These are phyloP conservation scores for Proctacanthus coquilletti DNA, from an alignment of 1,140 invertebrate genomes.

Conservation along the genomic window DNA sequence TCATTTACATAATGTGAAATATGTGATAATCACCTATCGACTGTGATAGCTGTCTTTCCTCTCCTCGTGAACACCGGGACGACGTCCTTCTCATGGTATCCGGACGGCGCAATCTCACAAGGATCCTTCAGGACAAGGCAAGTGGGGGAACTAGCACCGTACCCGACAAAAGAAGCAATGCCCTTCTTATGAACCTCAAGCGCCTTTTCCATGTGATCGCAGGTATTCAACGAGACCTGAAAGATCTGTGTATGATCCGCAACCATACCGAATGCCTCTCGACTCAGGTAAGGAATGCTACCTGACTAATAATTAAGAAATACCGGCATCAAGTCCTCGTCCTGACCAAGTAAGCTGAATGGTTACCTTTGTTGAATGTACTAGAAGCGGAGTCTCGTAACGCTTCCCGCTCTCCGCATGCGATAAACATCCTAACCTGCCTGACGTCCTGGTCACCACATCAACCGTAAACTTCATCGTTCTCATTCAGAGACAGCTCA, in stretches of 20 bases:
- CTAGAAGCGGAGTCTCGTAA: conserved; percentile 35
- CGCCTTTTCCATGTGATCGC: conserved; percentile 35
- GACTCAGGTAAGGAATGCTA: conserved; percentile 45
- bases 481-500: conserved; percentile 6
- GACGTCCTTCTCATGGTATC: conserved; percentile 47
- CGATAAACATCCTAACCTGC: conserved; percentile 35
- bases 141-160: conserved; percentile 41
- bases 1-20: too few relatives aligned
- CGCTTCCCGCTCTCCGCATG: conserved; percentile 24
- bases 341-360: not conserved
- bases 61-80: conserved; percentile 55
- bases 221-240: conserved; percentile 39
- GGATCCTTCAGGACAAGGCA: conserved; percentile 51
- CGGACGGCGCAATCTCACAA: conserved; percentile 37
- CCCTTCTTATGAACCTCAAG: conserved; percentile 33
- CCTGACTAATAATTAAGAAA: conserved; percentile 34
- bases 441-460: conserved; percentile 30
- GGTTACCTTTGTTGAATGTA: conserved; percentile 38
- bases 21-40: conserved; percentile 31
- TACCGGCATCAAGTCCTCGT: conserved; percentile 8
- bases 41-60: conserved; percentile 47
- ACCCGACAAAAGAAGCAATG: conserved; percentile 40
- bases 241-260: conserved; percentile 33
- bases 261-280: conserved; percentile 44
- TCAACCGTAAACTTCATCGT: conserved; percentile 40